These are phyloP conservation scores for Brachyhypopomus occidentalis DNA, from an alignment of 2,113 vertebrate species.

Conservation along the genomic window DNA sequence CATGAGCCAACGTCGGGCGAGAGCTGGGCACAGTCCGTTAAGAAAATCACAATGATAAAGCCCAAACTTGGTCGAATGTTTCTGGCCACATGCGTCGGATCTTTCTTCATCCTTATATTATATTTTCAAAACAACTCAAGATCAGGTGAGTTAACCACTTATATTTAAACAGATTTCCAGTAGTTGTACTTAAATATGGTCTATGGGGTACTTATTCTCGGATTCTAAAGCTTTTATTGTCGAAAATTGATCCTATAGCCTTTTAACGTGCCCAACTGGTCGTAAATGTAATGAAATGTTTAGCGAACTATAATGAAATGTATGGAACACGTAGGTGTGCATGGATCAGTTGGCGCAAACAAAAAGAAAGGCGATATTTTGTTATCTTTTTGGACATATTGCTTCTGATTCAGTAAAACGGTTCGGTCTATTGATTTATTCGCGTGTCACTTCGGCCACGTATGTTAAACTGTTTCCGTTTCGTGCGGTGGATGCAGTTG, in stretches of 20 bases:
- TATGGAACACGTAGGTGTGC: too few species aligned
- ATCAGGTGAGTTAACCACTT: constrained; percentile 63
- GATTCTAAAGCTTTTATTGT: too few species aligned
- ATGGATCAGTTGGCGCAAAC: too few species aligned
- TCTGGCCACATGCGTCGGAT: constrained; percentile 73
- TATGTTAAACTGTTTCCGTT: constrained; percentile 1
- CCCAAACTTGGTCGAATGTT: constrained; percentile 72
- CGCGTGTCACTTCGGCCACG: not conserved
- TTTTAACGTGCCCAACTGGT: too few species aligned
- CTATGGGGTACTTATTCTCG: not conserved
- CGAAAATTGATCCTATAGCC: too few species aligned
- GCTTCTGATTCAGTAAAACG: too few species aligned
- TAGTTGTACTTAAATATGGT: not conserved
- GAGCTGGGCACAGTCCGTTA: not conserved
- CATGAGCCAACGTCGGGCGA: constrained; percentile 59
- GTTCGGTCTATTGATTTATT: not conserved
- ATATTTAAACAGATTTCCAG: not conserved
- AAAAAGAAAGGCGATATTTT: too few species aligned
- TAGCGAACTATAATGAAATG: too few species aligned
- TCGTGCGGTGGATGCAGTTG: not conserved
- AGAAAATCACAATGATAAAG: constrained; percentile 67
- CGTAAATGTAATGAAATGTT: too few species aligned
- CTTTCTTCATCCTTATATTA: constrained; percentile 73
- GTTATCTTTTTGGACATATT: too few species aligned
- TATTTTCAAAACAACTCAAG: constrained; percentile 75